These are phyloP conservation scores for Pygmarrhopalites habei DNA, from an alignment of 1,140 invertebrate genomes.

Conservation along the genomic window DNA sequence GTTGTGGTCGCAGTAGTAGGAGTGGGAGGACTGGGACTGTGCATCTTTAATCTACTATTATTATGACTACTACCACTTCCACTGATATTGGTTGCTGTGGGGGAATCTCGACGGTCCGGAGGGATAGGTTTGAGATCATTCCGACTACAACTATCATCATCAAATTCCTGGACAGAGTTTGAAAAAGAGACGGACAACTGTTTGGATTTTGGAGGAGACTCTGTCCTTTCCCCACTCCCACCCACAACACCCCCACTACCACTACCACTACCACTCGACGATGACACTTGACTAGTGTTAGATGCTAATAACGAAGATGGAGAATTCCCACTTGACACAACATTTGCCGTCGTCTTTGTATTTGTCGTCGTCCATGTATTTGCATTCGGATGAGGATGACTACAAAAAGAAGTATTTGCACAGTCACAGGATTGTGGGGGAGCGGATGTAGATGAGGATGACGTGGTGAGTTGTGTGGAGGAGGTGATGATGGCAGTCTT, in stretches of 20 bases:
- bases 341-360: too few relatives aligned
- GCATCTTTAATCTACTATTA: background rate
- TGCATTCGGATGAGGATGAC: too few relatives aligned
- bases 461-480: too few relatives aligned
- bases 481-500: slow-evolving; percentile 1
- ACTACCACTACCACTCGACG: background rate
- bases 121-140: slow-evolving; percentile 13
- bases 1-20: too few relatives aligned
- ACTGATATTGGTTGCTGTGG: slow-evolving; percentile 10
- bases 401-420: too few relatives aligned
- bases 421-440: too few relatives aligned
- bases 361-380: too few relatives aligned
- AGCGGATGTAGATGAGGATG: too few relatives aligned
- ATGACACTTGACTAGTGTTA: too few relatives aligned
- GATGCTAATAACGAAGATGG: too few relatives aligned
- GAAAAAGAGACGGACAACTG: slow-evolving; percentile 38
- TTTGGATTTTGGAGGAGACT: slow-evolving; percentile 22
- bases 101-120: background rate
- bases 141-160: slow-evolving; percentile 6
- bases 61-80: background rate
- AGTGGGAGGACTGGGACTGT: background rate
- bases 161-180: slow-evolving; percentile 33
- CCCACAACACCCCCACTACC: background rate
- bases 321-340: too few relatives aligned
- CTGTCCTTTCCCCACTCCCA: slow-evolving; percentile 12